Percentiles rank a stretch among this genome's conserved stretches.
phyloP scores from a whole-genome alignment of 2,888 invertebrate genomes.

The Venusia cambrica region DNA sequence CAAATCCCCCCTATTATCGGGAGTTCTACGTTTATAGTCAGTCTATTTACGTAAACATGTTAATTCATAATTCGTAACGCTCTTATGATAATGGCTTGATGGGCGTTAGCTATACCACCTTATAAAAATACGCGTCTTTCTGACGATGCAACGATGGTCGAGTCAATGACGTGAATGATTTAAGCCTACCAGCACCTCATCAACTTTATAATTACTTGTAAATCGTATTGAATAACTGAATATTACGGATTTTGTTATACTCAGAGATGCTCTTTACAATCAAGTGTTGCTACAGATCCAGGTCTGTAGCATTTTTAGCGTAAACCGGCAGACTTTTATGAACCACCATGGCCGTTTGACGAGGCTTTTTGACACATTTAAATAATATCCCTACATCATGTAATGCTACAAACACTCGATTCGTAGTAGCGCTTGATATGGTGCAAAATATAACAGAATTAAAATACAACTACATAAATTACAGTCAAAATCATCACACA shows the following conservation, averaged over 20 bases:
- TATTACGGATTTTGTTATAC: no score
- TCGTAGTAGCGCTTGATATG: no score
- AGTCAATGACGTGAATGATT: conserved; percentile 36
- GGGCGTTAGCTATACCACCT: conserved; percentile 41
- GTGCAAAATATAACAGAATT: conserved; percentile 35
- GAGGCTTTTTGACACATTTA: no score
- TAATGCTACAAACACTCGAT: no score
- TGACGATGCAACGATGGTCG: conserved; percentile 26
- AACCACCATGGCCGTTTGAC: no score
- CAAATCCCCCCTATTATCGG: conserved; percentile 22
- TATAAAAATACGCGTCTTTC: no score
- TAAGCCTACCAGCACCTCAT: conserved; percentile 68
- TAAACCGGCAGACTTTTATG: no score
- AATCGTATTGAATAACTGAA: no score
- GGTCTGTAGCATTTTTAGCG: no score
- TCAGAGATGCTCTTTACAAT: no score
- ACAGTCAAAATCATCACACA: conserved; percentile 73
- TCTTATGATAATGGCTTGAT: conserved; percentile 35
- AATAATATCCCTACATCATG: no score
- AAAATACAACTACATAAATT: conserved; percentile 60
- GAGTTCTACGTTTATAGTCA: conserved; percentile 55
- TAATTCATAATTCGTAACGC: conserved; percentile 52
- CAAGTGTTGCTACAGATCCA: no score
- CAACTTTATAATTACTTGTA: conserved; percentile 45
- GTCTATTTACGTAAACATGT: conserved; percentile 59